Evolutionary conservation across 2,113 vertebrate species (phyloP).

Genomic region (Neogale vison): DNA sequence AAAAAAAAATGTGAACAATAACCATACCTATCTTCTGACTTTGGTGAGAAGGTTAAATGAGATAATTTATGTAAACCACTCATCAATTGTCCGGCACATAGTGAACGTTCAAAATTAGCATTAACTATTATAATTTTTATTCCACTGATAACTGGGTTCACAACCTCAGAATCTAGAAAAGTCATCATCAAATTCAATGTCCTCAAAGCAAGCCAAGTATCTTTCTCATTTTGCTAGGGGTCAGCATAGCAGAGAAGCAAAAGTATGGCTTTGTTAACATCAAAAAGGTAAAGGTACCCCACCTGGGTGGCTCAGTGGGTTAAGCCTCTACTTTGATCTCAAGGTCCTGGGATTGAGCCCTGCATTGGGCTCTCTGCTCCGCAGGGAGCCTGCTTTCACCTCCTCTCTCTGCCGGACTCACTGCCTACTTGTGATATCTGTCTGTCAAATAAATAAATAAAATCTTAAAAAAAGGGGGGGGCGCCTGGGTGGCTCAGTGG

Average conservation of each 20-base stretch:
- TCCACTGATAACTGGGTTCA: background rate
- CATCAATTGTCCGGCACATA: background rate
- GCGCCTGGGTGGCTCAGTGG: no score
- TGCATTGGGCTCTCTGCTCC: no score
- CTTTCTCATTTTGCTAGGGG: background rate
- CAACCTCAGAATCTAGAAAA: background rate
- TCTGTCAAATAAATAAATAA: no score
- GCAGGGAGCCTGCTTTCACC: no score
- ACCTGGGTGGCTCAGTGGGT: no score
- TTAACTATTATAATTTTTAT: background rate
- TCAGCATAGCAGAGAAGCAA: background rate
- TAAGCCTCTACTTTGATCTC: no score
- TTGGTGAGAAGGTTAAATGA: background rate
- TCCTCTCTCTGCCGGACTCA: no score
- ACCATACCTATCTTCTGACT: background rate
- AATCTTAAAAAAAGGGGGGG: no score
- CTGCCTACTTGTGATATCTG: no score
- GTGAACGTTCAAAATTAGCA: background rate
- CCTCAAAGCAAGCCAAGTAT: background rate
- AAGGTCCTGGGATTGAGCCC: no score
- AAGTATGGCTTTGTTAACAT: background rate
- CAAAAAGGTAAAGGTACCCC: background rate
- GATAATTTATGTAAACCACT: background rate
- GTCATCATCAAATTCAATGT: background rate
- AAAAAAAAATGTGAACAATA: background rate